Conservation (phyloP, 2,888 invertebrate genomes). For the Nemurella pictetii region DNA sequence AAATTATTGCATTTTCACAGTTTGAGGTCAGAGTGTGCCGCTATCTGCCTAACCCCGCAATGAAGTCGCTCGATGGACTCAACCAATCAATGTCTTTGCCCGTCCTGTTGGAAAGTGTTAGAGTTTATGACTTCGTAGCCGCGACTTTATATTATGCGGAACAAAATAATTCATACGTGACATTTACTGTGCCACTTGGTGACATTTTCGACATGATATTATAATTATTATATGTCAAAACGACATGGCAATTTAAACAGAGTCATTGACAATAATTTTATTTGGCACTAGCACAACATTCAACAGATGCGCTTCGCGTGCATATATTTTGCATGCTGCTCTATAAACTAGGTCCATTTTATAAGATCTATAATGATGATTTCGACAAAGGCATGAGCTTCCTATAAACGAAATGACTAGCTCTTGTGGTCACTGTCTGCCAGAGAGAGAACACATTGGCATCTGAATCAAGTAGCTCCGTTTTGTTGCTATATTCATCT, state of each 20-base stretch:
- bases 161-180: neutral
- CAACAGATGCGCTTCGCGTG: neutral
- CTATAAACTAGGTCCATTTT: neutral
- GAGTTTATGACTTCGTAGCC: too few relatives aligned
- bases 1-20: neutral
- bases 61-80: neutral
- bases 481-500: neutral
- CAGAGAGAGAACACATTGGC: neutral
- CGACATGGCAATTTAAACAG: neutral
- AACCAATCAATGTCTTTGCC: neutral
- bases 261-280: neutral
- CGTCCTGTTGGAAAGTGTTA: neutral
- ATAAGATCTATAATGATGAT: too few relatives aligned
- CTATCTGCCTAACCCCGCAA: neutral
- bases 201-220: too few relatives aligned
- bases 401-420: neutral
- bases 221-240: neutral
- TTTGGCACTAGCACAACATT: neutral
- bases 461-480: neutral
- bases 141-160: too few relatives aligned
- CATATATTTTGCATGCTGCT: neutral
- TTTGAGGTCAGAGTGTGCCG: neutral
- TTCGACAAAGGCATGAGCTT: neutral
- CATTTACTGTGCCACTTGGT: neutral
- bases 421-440: too few relatives aligned